Conservation (phyloP, 2,797 vertebrate species). For the Lacerta viridis region DNA sequence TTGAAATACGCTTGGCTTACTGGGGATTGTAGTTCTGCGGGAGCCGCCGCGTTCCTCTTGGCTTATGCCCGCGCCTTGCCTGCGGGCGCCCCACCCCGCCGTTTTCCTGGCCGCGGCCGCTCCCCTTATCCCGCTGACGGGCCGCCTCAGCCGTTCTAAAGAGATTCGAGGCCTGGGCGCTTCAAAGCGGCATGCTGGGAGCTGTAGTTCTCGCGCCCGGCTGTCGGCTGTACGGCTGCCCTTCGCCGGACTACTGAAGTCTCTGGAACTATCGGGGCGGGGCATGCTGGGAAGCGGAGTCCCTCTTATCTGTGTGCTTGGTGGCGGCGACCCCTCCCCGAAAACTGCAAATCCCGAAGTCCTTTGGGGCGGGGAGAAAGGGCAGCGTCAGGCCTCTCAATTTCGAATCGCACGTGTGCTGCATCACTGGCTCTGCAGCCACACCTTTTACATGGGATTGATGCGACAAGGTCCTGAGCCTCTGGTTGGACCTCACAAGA, state of each 20-base stretch:
- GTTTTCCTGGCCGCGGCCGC: neutral
- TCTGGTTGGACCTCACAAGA: neutral
- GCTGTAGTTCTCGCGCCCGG: neutral
- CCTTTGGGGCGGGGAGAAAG: neutral
- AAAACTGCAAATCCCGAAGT: slow-evolving; percentile 20
- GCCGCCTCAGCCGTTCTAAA: neutral
- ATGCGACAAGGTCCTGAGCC: neutral
- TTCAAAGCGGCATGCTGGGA: neutral
- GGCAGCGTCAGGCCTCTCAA: neutral
- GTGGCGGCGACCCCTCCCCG: too few species aligned
- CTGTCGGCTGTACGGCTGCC: neutral
- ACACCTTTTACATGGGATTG: neutral
- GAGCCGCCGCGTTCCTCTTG: neutral
- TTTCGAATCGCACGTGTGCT: neutral
- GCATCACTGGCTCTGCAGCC: neutral
- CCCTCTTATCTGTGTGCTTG: neutral
- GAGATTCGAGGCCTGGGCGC: neutral
- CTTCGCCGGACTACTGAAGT: neutral
- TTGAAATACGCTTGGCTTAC: neutral
- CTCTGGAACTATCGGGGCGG: slow-evolving; percentile 21
- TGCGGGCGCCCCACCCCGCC: too few species aligned
- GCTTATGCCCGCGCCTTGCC: neutral
- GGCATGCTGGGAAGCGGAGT: slow-evolving; percentile 63
- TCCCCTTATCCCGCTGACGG: neutral
- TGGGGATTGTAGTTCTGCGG: slow-evolving; percentile 15